Evolutionary conservation across 2,797 vertebrate species (phyloP).

Genomic region (Sebastes ruberrimus): DNA sequence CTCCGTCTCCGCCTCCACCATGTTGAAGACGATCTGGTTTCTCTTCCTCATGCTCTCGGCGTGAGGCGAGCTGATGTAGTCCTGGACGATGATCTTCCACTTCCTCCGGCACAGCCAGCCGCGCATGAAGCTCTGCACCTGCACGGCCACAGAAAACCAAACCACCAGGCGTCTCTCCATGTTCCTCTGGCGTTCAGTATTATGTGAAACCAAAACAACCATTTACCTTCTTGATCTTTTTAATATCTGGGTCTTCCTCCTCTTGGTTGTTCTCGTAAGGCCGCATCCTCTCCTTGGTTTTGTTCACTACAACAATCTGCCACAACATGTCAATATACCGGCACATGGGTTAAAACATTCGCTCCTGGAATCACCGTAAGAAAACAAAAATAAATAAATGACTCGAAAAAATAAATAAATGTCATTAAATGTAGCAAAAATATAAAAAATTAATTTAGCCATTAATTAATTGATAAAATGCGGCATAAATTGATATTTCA

Average conservation of each 20-base stretch:
- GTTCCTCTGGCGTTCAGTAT: no score
- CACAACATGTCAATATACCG: slow-evolving; percentile 8
- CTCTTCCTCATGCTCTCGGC: slow-evolving; percentile 97
- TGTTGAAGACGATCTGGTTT: slow-evolving; percentile 97
- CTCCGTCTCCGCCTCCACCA: slow-evolving; percentile 94
- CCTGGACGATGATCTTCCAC: slow-evolving; percentile 97
- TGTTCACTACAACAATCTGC: slow-evolving; percentile 91
- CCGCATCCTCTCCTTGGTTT: slow-evolving; percentile 90
- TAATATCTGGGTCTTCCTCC: slow-evolving; percentile 95
- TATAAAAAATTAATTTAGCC: no score
- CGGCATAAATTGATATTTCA: no score
- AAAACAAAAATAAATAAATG: no score
- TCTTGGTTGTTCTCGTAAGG: slow-evolving; percentile 89
- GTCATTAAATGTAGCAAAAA: no score
- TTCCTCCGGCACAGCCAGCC: slow-evolving; percentile 95
- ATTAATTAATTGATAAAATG: no score
- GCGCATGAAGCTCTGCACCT: slow-evolving; percentile 97
- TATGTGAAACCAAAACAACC: no score
- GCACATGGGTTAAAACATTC: slow-evolving; percentile 34
- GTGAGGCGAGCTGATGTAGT: slow-evolving; percentile 96
- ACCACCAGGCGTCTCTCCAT: background rate
- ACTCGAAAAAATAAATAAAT: no score
- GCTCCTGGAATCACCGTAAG: background rate
- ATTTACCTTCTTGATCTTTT: slow-evolving; percentile 96
- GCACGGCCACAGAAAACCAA: slow-evolving; percentile 4